A percentile compares a stretch with the other conserved stretches of the same genome.
These are phyloP conservation scores for Lochmaea capreae DNA, from an alignment of 2,888 invertebrate genomes.

Conservation along the genomic window DNA sequence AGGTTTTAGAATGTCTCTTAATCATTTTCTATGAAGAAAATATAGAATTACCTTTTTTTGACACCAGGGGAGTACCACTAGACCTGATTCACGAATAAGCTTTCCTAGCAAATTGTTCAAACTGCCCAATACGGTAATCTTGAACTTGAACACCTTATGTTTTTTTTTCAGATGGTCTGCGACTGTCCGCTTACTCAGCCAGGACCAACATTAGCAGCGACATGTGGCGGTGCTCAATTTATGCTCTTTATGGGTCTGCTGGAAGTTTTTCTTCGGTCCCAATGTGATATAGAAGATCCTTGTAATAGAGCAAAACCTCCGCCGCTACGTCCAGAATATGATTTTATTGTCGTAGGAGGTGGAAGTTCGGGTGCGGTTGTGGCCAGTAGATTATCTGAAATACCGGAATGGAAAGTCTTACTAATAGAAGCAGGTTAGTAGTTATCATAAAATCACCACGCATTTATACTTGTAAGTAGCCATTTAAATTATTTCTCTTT, in stretches of 20 bases:
- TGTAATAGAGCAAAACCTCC: slow-evolving; percentile 78
- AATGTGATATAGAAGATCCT: slow-evolving; percentile 89
- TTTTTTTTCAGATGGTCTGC: slow-evolving; percentile 66
- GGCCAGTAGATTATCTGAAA: slow-evolving; percentile 78
- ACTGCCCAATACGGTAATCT: no score
- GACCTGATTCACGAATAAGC: no score
- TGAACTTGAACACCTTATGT: no score
- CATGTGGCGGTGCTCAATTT: slow-evolving; percentile 86
- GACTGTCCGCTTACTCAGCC: slow-evolving; percentile 84
- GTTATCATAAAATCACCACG: no score
- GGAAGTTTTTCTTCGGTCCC: slow-evolving; percentile 86
- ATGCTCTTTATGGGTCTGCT: slow-evolving; percentile 92
- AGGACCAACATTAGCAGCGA: slow-evolving; percentile 86
- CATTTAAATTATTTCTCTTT: no score
- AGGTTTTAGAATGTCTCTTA: no score
- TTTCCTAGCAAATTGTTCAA: no score
- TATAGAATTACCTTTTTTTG: no score
- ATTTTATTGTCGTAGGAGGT: slow-evolving; percentile 81
- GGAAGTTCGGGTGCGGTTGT: slow-evolving; percentile 80
- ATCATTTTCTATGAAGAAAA: no score
- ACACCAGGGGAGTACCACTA: no score
- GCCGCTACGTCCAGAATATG: slow-evolving; percentile 74
- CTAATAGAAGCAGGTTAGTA: slow-evolving; percentile 77
- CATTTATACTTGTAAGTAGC: not conserved
- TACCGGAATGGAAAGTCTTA: slow-evolving; percentile 78